Conservation (phyloP, 2,888 invertebrate species). For the Chelonus formosanus region DNA sequence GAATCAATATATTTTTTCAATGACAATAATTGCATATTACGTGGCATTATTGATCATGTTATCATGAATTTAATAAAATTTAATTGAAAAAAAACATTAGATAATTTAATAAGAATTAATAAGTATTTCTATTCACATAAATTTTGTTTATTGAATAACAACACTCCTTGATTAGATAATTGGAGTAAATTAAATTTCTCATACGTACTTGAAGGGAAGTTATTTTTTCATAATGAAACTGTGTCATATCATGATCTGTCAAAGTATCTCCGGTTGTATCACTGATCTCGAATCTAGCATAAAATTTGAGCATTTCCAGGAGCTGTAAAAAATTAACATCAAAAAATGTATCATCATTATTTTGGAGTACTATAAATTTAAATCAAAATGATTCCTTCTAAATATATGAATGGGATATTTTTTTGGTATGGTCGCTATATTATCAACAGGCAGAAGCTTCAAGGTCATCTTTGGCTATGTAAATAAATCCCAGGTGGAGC, state of each 20-base stretch:
- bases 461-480: not conserved
- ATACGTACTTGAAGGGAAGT: conserved; percentile 81
- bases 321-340: conserved; percentile 70
- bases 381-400: too few relatives aligned
- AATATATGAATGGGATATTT: too few relatives aligned
- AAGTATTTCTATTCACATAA: not conserved
- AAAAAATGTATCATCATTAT: too few relatives aligned
- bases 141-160: not conserved
- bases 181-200: not conserved
- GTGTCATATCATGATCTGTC: conserved; percentile 92
- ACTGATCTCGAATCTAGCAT: conserved; percentile 96
- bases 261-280: conserved; percentile 95
- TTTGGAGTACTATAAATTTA: too few relatives aligned
- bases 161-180: not conserved
- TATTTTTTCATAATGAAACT: conserved; percentile 91
- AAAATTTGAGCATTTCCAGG: conserved; percentile 94
- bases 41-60: too few relatives aligned
- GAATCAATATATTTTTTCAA: too few relatives aligned
- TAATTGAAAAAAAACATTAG: conserved; percentile 15
- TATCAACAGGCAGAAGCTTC: conserved; percentile 8
- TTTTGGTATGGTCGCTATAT: conserved; percentile 1
- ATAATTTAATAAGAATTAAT: not conserved
- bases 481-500: conserved; percentile 20
- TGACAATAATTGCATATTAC: too few relatives aligned
- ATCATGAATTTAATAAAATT: not conserved